Conservation (phyloP, 2,888 invertebrate species). For the Sepiola atlantica region DNA sequence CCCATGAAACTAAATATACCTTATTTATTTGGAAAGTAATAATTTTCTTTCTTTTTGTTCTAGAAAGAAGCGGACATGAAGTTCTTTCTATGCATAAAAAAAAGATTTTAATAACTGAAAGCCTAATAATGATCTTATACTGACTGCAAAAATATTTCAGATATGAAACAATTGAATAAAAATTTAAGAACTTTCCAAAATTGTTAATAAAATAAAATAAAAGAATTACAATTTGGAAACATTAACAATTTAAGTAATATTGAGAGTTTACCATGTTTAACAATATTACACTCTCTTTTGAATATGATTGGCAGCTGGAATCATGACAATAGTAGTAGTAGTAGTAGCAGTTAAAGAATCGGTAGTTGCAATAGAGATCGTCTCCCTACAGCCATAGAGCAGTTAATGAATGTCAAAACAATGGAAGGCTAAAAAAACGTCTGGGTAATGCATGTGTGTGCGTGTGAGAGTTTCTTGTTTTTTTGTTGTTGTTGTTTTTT, state of each 20-base stretch:
- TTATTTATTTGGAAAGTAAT: background rate
- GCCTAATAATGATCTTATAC: background rate
- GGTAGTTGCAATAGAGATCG: background rate
- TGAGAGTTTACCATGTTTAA: background rate
- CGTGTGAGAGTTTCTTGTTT: too few relatives aligned
- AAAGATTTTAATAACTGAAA: background rate
- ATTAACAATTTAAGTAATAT: background rate
- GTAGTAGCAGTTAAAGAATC: background rate
- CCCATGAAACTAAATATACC: too few relatives aligned
- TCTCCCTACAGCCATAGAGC: constrained; percentile 3
- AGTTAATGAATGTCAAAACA: constrained; percentile 2
- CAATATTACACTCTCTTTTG: background rate
- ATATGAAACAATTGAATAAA: background rate
- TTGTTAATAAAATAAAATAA: background rate
- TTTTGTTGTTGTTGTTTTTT: background rate
- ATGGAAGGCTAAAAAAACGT: constrained; percentile 40
- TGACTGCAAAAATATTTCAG: background rate
- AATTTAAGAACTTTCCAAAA: background rate
- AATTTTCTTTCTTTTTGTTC: background rate
- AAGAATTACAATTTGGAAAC: background rate
- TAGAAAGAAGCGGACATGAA: background rate
- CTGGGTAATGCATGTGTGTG: background rate
- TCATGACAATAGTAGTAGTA: background rate
- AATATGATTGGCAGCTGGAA: background rate
- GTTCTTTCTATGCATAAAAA: background rate